phyloP scores from a whole-genome alignment of 2,888 invertebrate genomes.

The Drosophila paramelanica region DNA sequence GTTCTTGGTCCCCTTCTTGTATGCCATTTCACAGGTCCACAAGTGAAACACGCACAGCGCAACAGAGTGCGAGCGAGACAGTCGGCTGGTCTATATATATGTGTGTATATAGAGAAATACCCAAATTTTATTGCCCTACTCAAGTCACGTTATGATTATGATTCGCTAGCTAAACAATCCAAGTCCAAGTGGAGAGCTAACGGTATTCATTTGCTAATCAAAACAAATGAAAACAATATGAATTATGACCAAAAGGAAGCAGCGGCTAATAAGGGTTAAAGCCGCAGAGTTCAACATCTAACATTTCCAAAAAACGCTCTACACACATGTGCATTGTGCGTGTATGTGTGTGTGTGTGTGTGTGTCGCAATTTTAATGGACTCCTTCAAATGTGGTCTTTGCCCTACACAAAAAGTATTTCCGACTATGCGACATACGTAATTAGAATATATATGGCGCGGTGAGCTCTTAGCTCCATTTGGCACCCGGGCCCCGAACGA shows the following conservation, averaged over 20 bases:
- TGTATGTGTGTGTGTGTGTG: constrained; percentile 18
- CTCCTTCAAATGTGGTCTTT: constrained; percentile 69
- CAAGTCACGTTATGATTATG: constrained; percentile 71
- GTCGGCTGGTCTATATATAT: constrained; percentile 25
- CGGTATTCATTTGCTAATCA: constrained; percentile 76
- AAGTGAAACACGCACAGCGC: constrained; percentile 70
- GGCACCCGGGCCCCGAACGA: neutral
- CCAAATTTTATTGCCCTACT: constrained; percentile 72
- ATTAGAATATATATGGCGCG: constrained; percentile 71
- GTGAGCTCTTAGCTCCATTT: constrained; percentile 40
- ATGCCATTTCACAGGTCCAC: constrained; percentile 63
- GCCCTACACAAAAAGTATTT: constrained; percentile 26
- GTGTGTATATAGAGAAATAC: constrained; percentile 51
- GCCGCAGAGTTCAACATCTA: constrained; percentile 63
- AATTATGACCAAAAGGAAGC: constrained; percentile 65
- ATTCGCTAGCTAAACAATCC: constrained; percentile 58
- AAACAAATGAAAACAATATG: constrained; percentile 81
- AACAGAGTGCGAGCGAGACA: constrained; percentile 43
- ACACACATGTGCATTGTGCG: neutral
- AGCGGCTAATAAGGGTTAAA: constrained; percentile 78
- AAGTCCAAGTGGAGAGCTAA: constrained; percentile 28
- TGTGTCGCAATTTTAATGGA: constrained; percentile 67
- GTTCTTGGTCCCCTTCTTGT: constrained; percentile 9
- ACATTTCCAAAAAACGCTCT: constrained; percentile 37
- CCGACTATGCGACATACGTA: constrained; percentile 58